phyloP scores from a whole-genome alignment of 2,797 vertebrate genomes.

The Diceros bicornis region DNA sequence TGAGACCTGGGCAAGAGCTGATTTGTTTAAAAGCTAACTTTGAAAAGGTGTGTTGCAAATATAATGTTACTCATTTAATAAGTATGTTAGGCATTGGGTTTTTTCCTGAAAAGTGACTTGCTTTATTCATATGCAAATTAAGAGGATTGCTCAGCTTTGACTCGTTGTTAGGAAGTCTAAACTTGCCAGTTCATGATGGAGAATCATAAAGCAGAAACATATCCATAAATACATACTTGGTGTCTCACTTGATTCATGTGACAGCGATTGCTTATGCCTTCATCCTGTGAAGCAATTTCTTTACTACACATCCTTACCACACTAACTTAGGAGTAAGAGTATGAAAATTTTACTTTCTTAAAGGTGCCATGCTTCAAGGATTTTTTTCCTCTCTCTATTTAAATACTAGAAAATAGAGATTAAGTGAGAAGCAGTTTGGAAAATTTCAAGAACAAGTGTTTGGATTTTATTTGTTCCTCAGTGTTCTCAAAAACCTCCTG shows the following conservation, averaged over 20 bases:
- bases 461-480: constrained; percentile 22
- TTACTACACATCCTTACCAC: background rate
- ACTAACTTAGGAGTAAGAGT: background rate
- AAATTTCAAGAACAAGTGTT: background rate
- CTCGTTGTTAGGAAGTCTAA: constrained; percentile 47
- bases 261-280: constrained; percentile 34
- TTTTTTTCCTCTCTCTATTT: constrained; percentile 14
- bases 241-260: constrained; percentile 56
- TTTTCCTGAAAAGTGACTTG: background rate
- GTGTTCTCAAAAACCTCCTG: background rate
- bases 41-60: background rate
- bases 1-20: background rate
- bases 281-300: background rate
- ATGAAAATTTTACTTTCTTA: constrained; percentile 41
- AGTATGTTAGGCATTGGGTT: background rate
- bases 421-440: background rate
- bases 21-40: background rate
- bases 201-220: constrained; percentile 64
- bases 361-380: background rate
- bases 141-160: background rate
- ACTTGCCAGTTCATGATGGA: constrained; percentile 58
- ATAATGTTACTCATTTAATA: background rate
- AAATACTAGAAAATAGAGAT: constrained; percentile 39
- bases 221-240: background rate
- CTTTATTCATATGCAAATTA: constrained; percentile 57